Evolutionary conservation across 2,797 vertebrate genomes (phyloP).

Genomic region (Columba guinea): DNA sequence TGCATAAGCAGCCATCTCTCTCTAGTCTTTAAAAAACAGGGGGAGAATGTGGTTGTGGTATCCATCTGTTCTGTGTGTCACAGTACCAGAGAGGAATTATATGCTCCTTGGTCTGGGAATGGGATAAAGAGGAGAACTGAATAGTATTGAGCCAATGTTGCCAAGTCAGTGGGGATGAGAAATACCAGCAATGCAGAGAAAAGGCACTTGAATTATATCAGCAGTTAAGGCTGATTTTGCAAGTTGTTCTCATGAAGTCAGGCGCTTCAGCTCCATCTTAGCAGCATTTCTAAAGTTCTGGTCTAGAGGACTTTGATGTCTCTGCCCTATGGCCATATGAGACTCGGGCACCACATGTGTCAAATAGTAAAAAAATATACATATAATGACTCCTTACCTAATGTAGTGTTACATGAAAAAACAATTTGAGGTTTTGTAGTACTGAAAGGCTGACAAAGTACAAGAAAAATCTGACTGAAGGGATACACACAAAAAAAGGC

Average conservation of each 20-base stretch:
- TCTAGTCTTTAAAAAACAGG: neutral
- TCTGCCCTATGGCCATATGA: neutral
- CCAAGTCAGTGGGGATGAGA: neutral
- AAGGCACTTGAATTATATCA: neutral
- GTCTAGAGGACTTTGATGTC: neutral
- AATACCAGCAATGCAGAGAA: neutral
- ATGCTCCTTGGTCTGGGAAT: neutral
- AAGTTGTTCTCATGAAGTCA: neutral
- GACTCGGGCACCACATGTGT: neutral
- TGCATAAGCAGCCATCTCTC: neutral
- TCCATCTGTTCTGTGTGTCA: neutral
- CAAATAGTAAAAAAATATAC: neutral
- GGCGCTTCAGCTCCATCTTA: neutral
- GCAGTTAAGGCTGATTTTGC: neutral
- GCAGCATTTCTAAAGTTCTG: neutral
- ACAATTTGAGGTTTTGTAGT: neutral
- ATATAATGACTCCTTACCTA: neutral
- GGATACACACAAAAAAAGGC: neutral
- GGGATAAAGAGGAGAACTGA: neutral
- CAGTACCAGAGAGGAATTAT: neutral
- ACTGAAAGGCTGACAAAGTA: neutral
- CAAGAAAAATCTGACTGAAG: neutral
- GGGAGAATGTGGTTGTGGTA: neutral
- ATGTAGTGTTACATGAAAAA: neutral
- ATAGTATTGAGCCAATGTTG: neutral